These are phyloP conservation scores for Phlogophora meticulosa DNA, from an alignment of 2,888 invertebrate species.

Conservation along the genomic window DNA sequence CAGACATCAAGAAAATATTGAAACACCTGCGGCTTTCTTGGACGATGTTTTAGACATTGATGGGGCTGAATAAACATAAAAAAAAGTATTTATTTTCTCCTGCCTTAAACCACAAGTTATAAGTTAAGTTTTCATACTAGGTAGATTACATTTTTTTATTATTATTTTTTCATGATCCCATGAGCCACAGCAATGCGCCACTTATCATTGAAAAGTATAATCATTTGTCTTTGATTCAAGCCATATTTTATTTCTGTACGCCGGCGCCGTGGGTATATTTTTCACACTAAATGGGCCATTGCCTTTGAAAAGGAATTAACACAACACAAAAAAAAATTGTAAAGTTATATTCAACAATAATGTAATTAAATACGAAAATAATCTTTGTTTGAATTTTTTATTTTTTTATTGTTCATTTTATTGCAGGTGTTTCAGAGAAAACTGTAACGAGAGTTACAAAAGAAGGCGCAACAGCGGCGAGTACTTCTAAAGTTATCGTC, in stretches of 20 bases:
- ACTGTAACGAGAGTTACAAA: slow-evolving; percentile 51
- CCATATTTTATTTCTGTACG: too few species aligned
- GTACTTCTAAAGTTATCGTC: slow-evolving; percentile 45
- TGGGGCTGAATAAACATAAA: slow-evolving; percentile 1
- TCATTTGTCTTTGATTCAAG: too few species aligned
- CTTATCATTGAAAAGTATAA: too few species aligned
- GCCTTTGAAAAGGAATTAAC: slow-evolving; percentile 25
- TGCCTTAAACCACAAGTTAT: not conserved
- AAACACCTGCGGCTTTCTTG: too few species aligned
- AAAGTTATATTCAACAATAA: slow-evolving; percentile 27
- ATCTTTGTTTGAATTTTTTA: slow-evolving; percentile 26
- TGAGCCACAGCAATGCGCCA: too few species aligned
- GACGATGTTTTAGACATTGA: not conserved
- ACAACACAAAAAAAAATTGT: slow-evolving; percentile 20
- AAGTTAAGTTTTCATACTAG: slow-evolving; percentile 3
- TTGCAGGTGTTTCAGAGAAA: slow-evolving; percentile 47
- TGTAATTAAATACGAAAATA: slow-evolving; percentile 40
- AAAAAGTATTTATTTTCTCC: not conserved
- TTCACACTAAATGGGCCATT: too few species aligned
- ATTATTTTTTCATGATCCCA: too few species aligned
- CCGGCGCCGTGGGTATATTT: too few species aligned
- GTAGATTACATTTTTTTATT: not conserved
- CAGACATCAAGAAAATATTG: slow-evolving; percentile 1
- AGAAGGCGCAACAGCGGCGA: slow-evolving; percentile 47
- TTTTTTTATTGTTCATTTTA: slow-evolving; percentile 32